These are phyloP conservation scores for Drosophila hydei DNA, from an alignment of 1,140 invertebrate species.

Conservation along the genomic window DNA sequence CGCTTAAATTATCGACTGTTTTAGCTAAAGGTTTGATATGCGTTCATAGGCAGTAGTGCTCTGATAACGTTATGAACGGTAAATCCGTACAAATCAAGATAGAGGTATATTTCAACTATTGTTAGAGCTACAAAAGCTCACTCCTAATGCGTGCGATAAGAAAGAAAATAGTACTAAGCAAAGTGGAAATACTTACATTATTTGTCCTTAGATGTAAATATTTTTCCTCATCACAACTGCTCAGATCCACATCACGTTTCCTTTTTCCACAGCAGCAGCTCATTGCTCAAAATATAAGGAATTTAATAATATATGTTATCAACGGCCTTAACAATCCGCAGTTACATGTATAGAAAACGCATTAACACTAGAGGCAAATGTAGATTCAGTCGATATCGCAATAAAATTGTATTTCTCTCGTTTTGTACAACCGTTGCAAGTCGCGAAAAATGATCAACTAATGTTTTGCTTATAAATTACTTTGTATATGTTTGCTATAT, in stretches of 20 bases:
- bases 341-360: background rate
- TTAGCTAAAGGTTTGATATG: background rate
- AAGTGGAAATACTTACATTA: slow-evolving; percentile 48
- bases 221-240: slow-evolving; percentile 23
- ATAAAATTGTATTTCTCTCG: background rate
- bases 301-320: slow-evolving; percentile 1
- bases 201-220: slow-evolving; percentile 15
- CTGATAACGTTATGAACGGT: slow-evolving; percentile 16
- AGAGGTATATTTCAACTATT: background rate
- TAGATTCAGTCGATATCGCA: background rate
- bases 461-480: slow-evolving; percentile 31
- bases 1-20: slow-evolving; percentile 30
- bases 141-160: background rate
- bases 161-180: background rate
- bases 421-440: slow-evolving; percentile 35
- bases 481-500: slow-evolving; percentile 12
- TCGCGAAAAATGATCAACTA: slow-evolving; percentile 51
- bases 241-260: slow-evolving; percentile 21
- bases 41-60: background rate
- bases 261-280: slow-evolving; percentile 53
- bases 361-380: background rate
- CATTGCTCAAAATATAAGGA: slow-evolving; percentile 29
- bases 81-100: background rate
- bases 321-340: background rate
- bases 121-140: background rate